Base-by-base conservation (phyloP, 2,113 vertebrate genomes). In the Entosphenus tridentatus region DNA sequence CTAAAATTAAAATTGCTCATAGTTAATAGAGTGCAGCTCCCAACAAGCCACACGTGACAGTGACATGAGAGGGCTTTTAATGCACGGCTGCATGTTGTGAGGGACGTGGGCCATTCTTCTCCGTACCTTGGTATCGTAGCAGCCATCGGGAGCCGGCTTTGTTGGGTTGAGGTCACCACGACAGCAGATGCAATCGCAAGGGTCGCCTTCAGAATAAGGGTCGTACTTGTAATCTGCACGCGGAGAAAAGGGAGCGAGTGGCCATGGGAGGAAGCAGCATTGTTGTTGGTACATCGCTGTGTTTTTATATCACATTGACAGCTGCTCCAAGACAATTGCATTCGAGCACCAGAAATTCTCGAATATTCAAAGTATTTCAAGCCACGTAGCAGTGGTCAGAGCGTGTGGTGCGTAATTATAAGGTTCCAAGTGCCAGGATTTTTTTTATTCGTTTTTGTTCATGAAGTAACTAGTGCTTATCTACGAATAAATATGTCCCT, bases 111-210 rank as follows among this genome's bases (percentile, higher is more conserved):
- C 39, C 39, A 39, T 39, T 39, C 39, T 39, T 6, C 56, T 56
- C 73, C 72, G 75, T 81, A 87, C 86, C 87, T 93, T 91, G 2
- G 86, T 83, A 75, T 91, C 87, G 70, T 89, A 90, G 77, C 87
- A 93, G 17, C 88, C 87, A 73, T 78, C 82, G 16, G 86, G 83
- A 57, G 73, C 76, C 57, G 85, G 83, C 18, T 75, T 75, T 62
- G 69, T 73, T 57, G 75, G 72, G 68, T 78, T 82, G 70, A 91
- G 77, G 78, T 93, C 86, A 57, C 83, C 81, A n/a, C 88, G 81
- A 75, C 87, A 91, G 76, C 87, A 91, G 77, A 93, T 86, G 69
- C 85, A 86, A 68, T 81, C 85, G 75, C 87, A 91, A 1, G 87
- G 86, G 73, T 89, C 82, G 18, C 75, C 81, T 67, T 79, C 82